These are phyloP conservation scores for Neoseiulus cucumeris DNA, from an alignment of 1,140 invertebrate species.

Conservation along the genomic window DNA sequence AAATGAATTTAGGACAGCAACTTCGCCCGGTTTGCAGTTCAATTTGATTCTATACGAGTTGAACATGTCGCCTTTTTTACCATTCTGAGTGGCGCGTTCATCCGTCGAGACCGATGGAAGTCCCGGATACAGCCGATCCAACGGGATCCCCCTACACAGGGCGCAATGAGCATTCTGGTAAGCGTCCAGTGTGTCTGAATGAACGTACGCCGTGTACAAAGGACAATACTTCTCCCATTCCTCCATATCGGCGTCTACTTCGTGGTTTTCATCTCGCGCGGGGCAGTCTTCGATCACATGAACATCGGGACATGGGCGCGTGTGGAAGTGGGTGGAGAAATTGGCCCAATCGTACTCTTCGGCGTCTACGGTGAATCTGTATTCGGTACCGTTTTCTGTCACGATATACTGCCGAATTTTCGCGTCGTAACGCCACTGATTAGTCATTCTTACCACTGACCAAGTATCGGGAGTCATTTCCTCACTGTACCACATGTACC, in stretches of 20 bases:
- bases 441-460: not conserved
- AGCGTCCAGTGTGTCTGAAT: not conserved
- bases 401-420: constrained; percentile 8
- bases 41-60: not conserved
- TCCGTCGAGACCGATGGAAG: not conserved
- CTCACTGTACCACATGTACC: constrained; percentile 10
- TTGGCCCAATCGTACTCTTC: constrained; percentile 8
- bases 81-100: not conserved
- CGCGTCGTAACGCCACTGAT: not conserved
- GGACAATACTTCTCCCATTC: constrained; percentile 8
- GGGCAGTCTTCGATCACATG: not conserved
- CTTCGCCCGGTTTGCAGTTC: not conserved
- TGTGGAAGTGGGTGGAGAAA: not conserved
- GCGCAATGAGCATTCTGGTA: constrained; percentile 4
- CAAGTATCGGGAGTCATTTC: constrained; percentile 7
- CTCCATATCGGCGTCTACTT: not conserved
- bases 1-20: not conserved
- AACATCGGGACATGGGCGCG: not conserved
- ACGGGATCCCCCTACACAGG: not conserved
- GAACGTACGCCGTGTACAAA: not conserved
- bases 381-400: not conserved
- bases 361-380: constrained; percentile 5
- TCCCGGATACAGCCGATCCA: not conserved
- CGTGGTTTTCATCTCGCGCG: not conserved
- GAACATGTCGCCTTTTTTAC: constrained; percentile 3